phyloP scores from a whole-genome alignment of 1,140 invertebrate species.

The Hestina assimilis region DNA sequence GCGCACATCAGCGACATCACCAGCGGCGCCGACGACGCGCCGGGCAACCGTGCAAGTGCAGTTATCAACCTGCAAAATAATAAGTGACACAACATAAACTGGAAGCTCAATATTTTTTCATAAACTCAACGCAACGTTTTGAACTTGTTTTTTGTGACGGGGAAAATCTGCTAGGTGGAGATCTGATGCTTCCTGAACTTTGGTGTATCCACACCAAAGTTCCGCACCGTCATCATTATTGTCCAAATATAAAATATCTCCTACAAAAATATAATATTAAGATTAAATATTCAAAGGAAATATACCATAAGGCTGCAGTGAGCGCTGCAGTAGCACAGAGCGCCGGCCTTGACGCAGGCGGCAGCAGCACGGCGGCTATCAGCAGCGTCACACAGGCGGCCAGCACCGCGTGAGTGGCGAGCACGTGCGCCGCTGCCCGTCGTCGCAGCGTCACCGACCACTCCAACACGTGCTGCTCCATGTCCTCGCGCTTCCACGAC shows the following conservation, averaged over 20 bases:
- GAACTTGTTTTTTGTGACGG: no score
- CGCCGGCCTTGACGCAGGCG: constrained; percentile 38
- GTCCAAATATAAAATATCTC: no score
- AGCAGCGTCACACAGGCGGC: constrained; percentile 31
- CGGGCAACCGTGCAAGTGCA: constrained; percentile 38
- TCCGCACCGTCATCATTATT: no score
- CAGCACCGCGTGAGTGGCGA: constrained; percentile 37
- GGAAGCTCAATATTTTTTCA: no score
- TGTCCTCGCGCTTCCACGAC: constrained; percentile 25
- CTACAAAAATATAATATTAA: no score
- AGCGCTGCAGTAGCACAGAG: constrained; percentile 47
- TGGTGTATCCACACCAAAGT: no score
- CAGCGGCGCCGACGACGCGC: constrained; percentile 27
- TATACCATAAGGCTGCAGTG: constrained; percentile 49
- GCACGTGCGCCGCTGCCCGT: constrained; percentile 45
- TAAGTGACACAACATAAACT: no score
- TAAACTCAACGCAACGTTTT: no score
- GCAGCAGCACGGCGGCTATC: constrained; percentile 39
- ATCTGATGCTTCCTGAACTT: no score
- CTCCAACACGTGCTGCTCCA: constrained; percentile 26
- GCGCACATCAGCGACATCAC: constrained; percentile 32
- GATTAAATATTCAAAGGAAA: no score
- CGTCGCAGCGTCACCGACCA: constrained; percentile 41
- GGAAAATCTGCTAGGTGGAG: no score
- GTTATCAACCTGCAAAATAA: constrained; percentile 39